phyloP scores from a whole-genome alignment of 2,888 invertebrate genomes.

The Hoplodrina ambigua region DNA sequence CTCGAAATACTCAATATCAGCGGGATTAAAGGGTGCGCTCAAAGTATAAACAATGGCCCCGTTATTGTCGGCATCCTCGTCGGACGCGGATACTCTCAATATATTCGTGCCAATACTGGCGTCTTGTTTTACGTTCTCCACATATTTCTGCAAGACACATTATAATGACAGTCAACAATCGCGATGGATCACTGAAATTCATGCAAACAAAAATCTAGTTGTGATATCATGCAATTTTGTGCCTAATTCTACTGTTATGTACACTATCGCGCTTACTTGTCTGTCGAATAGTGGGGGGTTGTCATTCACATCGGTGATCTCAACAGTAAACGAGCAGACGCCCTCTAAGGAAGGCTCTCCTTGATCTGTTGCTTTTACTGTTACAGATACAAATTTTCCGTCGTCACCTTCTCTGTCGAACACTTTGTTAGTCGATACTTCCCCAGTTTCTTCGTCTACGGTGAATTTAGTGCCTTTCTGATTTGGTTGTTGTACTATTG shows the following conservation, averaged over 20 bases:
- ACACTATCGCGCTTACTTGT: slow-evolving; percentile 92
- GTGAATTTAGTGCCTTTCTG: slow-evolving; percentile 98
- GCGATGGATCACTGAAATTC: slow-evolving; percentile 64
- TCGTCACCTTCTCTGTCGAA: slow-evolving; percentile 99
- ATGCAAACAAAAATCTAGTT: slow-evolving; percentile 69
- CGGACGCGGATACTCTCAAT: slow-evolving; percentile 97
- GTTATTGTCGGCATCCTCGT: slow-evolving; percentile 99
- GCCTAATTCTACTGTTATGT: slow-evolving; percentile 63
- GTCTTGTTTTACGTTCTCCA: slow-evolving; percentile 99
- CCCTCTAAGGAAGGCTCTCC: slow-evolving; percentile 99
- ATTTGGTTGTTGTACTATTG: slow-evolving; percentile 98
- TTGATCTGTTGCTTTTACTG: slow-evolving; percentile 99
- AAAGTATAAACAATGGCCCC: slow-evolving; percentile 98
- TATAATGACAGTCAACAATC: slow-evolving; percentile 69
- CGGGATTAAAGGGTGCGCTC: slow-evolving; percentile 96
- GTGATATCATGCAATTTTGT: slow-evolving; percentile 75
- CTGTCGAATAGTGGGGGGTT: slow-evolving; percentile 98
- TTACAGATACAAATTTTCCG: slow-evolving; percentile 98
- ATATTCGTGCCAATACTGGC: slow-evolving; percentile 98
- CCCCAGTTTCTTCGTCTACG: slow-evolving; percentile 98
- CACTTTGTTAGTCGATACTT: slow-evolving; percentile 98
- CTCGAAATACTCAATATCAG: slow-evolving; percentile 98
- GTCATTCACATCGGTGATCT: slow-evolving; percentile 99
- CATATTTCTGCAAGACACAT: slow-evolving; percentile 95
- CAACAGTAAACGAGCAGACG: slow-evolving; percentile 99